phyloP scores from a whole-genome alignment of 2,888 invertebrate species.

The Lomographa bimaculata region DNA sequence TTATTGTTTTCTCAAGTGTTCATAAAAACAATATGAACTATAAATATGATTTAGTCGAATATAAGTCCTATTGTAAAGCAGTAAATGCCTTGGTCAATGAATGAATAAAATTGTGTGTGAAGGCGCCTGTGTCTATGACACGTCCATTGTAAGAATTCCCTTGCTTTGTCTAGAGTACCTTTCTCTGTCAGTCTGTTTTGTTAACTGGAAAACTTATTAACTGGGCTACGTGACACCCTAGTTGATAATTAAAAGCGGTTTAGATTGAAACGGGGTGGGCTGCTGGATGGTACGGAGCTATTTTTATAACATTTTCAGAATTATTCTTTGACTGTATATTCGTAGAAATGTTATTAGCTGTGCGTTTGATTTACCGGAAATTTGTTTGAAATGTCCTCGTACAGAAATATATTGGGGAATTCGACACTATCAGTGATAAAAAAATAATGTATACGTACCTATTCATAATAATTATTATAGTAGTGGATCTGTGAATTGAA shows the following conservation, averaged over 20 bases:
- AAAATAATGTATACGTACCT: no score
- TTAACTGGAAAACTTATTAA: constrained; percentile 48
- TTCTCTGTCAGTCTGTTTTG: constrained; percentile 52
- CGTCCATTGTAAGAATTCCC: constrained; percentile 50
- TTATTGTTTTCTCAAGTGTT: constrained; percentile 50
- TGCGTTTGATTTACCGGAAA: no score
- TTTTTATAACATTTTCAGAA: no score
- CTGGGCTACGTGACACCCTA: constrained; percentile 40
- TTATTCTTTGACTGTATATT: no score
- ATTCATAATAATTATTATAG: no score
- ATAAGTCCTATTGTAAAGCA: constrained; percentile 19
- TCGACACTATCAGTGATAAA: no score
- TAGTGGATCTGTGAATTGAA: no score
- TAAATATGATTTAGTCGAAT: constrained; percentile 22
- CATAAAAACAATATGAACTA: constrained; percentile 29
- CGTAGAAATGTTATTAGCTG: no score
- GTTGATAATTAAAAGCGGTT: constrained; percentile 53
- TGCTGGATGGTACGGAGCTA: no score
- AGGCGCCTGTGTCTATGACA: constrained; percentile 52
- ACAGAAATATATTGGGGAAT: no score
- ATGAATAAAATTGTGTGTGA: constrained; percentile 22
- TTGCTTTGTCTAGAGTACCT: constrained; percentile 51
- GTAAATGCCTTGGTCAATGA: constrained; percentile 26
- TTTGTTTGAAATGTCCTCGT: no score
- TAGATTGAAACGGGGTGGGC: background rate